Percentiles rank a stretch among this genome's conserved stretches.
Conservation (phyloP, 1,140 invertebrate species). For the Sitobion miscanthi region DNA sequence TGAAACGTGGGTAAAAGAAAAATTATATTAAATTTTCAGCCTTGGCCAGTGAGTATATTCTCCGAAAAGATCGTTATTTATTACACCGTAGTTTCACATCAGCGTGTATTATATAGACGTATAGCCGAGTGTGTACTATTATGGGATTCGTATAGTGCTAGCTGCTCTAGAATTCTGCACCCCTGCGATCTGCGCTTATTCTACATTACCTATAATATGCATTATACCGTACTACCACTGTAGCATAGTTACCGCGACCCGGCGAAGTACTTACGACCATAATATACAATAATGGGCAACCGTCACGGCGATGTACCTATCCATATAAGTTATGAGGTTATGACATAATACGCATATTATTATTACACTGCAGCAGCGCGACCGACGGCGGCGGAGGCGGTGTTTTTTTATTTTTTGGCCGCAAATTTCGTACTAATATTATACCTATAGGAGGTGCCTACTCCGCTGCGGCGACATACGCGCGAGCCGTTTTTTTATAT, state of each 20-base stretch:
- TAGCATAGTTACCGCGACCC: too few species aligned
- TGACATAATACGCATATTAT: too few species aligned
- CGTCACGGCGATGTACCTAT: too few species aligned
- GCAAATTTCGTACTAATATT: slow-evolving; percentile 15
- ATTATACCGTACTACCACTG: too few species aligned
- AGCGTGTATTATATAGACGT: background rate
- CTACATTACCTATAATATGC: background rate
- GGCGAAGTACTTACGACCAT: too few species aligned
- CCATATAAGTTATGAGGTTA: too few species aligned
- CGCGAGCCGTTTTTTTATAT: background rate
- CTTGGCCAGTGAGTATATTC: background rate
- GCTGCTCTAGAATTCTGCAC: background rate
- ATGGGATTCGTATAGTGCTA: background rate
- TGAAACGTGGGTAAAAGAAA: background rate
- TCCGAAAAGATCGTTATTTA: background rate
- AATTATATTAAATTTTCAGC: background rate
- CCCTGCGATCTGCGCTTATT: background rate
- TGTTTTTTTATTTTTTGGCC: background rate
- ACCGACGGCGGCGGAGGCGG: background rate
- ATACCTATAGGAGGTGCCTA: background rate
- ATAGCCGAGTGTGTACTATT: background rate
- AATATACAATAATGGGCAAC: too few species aligned
- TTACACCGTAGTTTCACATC: background rate
- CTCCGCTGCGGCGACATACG: too few species aligned
- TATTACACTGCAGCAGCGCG: background rate